Evolutionary conservation across 2,888 invertebrate genomes (phyloP), one percentile per base, ranked within the genome.

Genomic region (Amblyjoppa fuscipennis): DNA sequence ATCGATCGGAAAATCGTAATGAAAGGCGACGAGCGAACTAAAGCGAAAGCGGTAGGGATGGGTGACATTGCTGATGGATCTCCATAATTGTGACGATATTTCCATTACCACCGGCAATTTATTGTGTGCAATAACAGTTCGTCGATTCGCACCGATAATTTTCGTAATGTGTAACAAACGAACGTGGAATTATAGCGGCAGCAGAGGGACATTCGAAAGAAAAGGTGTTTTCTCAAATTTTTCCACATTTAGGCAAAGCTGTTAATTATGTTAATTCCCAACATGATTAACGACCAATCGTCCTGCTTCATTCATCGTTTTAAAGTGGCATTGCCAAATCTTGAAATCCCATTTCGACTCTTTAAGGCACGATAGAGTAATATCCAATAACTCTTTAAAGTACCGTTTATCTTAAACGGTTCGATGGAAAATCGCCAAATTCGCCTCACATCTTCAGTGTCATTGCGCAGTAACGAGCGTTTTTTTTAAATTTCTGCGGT

Each of bases 111-210:
- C n/a, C 51, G 28, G 53, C 16, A 41, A 71, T 71, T 82, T 66
- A 68, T 81, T 79, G 69, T 82, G 68, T 66, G 49, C 79, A 75
- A 86, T 84, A 71, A 38, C n/a, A 53, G 20, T 69, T 64, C 71
- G 59, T 75, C 53, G 64, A 76, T 83, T 66, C 56, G 53, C 34
- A 76, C 45, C 25, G 71, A 83, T 71, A 53, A 79, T 82, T 83
- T 41, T 38, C 20, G 41, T 16, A 64, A 34, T 66, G 38, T 53
- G 66, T 59, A 38, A 28, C 13, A 82, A 82, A 82, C 28, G 59
- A 11, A 76, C 34, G 31, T 31, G 41, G 6, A 59, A 51, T 49
- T 31, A 76, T 3, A 34, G 13, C 41, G 59, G 16, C 51, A 20
- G 59, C 1, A 6, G 4, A 69, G 51, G n/a, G 31, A 31, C 9